These are phyloP conservation scores for Dallia pectoralis DNA, from an alignment of 2,797 vertebrate species.

Conservation along the genomic window DNA sequence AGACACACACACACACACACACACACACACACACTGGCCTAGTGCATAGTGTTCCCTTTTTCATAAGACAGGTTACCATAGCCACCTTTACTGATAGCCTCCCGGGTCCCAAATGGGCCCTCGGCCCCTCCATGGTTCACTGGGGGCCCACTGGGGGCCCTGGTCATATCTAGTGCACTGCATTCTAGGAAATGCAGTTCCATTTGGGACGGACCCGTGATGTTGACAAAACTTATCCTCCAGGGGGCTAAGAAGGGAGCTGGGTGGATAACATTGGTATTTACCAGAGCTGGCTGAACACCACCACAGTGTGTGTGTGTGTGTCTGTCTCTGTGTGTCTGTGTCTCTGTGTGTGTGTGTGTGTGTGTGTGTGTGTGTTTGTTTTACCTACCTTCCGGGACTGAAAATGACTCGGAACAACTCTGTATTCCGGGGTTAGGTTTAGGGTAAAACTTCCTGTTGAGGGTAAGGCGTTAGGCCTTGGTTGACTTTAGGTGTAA, in stretches of 20 bases:
- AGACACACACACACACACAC: neutral
- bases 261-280: conserved; percentile 27
- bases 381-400: too few relatives aligned
- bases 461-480: too few relatives aligned
- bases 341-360: too few relatives aligned
- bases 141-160: neutral
- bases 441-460: too few relatives aligned
- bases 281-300: conserved; percentile 25
- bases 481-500: too few relatives aligned
- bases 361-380: too few relatives aligned
- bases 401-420: too few relatives aligned
- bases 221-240: neutral
- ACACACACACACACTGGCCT: neutral
- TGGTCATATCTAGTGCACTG: neutral
- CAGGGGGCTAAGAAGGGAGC: conserved; percentile 13
- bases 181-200: neutral
- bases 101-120: neutral
- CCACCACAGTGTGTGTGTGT: conserved; percentile 7
- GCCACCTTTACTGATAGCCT: too few relatives aligned
- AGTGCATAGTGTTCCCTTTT: neutral
- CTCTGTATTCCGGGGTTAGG: too few relatives aligned
- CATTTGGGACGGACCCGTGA: neutral
- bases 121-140: neutral
- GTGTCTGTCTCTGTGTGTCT: too few relatives aligned
- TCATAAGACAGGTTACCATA: neutral